A percentile compares a stretch with the other conserved stretches of the same genome.
phyloP scores from a whole-genome alignment of 2,113 vertebrate species.

The Riparia riparia region DNA sequence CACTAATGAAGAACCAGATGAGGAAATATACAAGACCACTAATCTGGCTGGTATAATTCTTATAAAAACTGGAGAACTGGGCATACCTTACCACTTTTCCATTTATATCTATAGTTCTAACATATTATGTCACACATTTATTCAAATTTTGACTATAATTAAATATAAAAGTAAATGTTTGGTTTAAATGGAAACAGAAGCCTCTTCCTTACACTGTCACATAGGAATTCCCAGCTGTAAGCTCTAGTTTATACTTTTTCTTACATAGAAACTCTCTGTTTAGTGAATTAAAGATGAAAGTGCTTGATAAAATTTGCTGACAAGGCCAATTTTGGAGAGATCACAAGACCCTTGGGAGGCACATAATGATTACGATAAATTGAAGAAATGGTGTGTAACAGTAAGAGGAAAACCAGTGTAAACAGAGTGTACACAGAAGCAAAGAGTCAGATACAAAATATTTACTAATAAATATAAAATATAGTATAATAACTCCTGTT shows the following conservation, averaged over 20 bases:
- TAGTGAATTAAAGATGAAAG: background rate
- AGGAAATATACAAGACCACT: background rate
- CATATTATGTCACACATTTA: background rate
- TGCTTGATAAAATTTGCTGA: background rate
- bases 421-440: background rate
- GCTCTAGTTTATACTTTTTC: background rate
- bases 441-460: background rate
- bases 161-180: background rate
- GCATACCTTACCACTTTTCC: background rate
- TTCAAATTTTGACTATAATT: background rate
- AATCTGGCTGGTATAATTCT: background rate
- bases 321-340: background rate
- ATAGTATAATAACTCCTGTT: background rate
- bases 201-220: background rate
- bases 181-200: background rate
- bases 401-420: background rate
- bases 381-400: background rate
- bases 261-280: background rate
- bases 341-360: background rate
- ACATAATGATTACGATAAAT: background rate
- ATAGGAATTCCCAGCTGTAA: background rate
- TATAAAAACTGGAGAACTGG: background rate
- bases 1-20: background rate
- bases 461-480: background rate
- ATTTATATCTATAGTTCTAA: background rate